Evolutionary conservation across 2,888 invertebrate genomes (phyloP).

Genomic region (Drosophila ustulata): DNA sequence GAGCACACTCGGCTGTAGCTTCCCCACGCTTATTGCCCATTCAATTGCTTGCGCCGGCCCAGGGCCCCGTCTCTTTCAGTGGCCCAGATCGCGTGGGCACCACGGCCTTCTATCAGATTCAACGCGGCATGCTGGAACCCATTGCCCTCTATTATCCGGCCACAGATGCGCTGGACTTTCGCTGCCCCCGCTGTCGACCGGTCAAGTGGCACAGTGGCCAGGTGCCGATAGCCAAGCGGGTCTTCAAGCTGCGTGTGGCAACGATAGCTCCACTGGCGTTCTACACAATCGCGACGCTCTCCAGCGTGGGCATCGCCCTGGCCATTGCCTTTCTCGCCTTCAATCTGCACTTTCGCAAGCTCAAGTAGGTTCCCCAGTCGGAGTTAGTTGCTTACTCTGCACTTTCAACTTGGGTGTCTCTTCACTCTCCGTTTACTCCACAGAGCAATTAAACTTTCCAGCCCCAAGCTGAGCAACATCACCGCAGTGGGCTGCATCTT

Average conservation of each 20-base stretch:
- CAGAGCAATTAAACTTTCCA: slow-evolving; percentile 96
- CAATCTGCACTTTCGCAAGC: slow-evolving; percentile 92
- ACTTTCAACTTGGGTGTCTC: slow-evolving; percentile 26
- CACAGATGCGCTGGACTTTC: slow-evolving; percentile 87
- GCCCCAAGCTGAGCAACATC: slow-evolving; percentile 96
- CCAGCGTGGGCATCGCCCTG: slow-evolving; percentile 90
- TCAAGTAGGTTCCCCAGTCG: slow-evolving; percentile 87
- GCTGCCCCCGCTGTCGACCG: slow-evolving; percentile 89
- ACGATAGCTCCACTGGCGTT: slow-evolving; percentile 92
- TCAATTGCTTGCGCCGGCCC: slow-evolving; percentile 39
- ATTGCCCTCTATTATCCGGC: slow-evolving; percentile 91
- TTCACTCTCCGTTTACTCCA: slow-evolving; percentile 24
- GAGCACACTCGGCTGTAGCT: background rate
- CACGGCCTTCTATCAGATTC: slow-evolving; percentile 94
- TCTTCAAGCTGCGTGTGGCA: slow-evolving; percentile 90
- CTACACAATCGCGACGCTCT: slow-evolving; percentile 89
- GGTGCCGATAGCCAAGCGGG: slow-evolving; percentile 91
- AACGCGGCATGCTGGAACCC: slow-evolving; percentile 90
- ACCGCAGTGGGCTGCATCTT: slow-evolving; percentile 95
- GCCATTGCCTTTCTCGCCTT: slow-evolving; percentile 92
- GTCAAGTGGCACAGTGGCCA: slow-evolving; percentile 91
- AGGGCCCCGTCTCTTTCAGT: slow-evolving; percentile 96
- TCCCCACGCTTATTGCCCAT: background rate
- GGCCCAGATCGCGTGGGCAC: slow-evolving; percentile 95
- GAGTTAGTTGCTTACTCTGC: slow-evolving; percentile 46